Percentiles rank a stretch among this genome's conserved stretches.
phyloP scores from a whole-genome alignment of 2,113 vertebrate species.

The Rhinoptilus africanus region DNA sequence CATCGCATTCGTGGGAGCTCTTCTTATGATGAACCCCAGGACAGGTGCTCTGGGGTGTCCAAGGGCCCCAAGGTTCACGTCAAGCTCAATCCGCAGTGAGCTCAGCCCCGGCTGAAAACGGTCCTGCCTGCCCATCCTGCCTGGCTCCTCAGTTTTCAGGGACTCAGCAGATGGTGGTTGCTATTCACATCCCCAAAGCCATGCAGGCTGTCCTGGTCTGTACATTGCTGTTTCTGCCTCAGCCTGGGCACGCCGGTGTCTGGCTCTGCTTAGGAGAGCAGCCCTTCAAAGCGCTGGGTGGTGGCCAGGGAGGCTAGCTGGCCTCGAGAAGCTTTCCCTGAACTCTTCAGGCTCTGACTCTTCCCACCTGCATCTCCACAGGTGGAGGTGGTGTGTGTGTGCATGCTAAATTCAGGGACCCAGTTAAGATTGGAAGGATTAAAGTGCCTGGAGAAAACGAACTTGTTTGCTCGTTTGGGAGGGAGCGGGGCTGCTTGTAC shows the following conservation, averaged over 20 bases:
- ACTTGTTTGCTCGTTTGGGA: not conserved
- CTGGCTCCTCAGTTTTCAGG: rapidly evolving
- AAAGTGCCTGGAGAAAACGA: not conserved
- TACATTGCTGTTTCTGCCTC: not conserved
- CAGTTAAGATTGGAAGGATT: not conserved
- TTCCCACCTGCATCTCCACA: not conserved
- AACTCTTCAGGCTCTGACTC: not conserved
- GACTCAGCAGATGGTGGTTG: not conserved
- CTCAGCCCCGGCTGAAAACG: not conserved
- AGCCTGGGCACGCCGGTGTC: rapidly evolving
- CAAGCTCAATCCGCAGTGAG: not conserved
- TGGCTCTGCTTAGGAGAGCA: not conserved
- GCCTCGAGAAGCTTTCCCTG: not conserved
- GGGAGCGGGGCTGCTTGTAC: not conserved
- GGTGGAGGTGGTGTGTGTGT: not conserved
- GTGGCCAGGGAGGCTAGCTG: not conserved
- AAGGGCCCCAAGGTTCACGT: not conserved
- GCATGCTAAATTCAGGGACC: not conserved
- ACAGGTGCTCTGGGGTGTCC: not conserved
- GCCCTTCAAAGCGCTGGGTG: not conserved
- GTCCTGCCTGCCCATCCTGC: not conserved
- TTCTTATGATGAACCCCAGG: not conserved
- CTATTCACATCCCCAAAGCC: not conserved
- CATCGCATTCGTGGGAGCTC: not conserved
- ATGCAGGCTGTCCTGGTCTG: not conserved